Base-by-base conservation (phyloP, 2,888 invertebrate genomes). In the Thereva nobilitata region DNA sequence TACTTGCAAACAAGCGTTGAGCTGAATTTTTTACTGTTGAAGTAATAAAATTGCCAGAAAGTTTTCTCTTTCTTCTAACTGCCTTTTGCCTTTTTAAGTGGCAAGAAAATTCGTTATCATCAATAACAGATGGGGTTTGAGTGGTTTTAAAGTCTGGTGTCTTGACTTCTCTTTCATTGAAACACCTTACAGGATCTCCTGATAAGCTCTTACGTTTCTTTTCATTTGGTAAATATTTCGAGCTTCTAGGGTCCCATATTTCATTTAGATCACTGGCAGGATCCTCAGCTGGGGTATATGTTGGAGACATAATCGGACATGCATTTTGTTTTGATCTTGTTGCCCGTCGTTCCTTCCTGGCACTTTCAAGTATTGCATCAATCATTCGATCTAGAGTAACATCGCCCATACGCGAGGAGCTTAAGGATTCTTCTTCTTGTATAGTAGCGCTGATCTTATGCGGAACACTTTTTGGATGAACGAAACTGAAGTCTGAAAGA, bases 201-300 rank as follows among this genome's bases (percentile, higher is more conserved):
- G 49, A 50, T 10, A 68, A 45, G 70, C 66, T 67, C 69, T 37
- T 45, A 5, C 49, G 54, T 44, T 10, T 63, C 59, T 61, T 66
- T 50, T 59, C 12, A 53, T 71, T 55, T 68, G 71, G 71, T 66
- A 68, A 67, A 64, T 72, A 73, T 53, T 70, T 72, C 4, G 72
- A 71, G n/a, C 64, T 73, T 47, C 71, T 70, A 5, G 71, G 65
- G 64, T 77, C 76, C 80, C 81, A 80, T 64, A 79, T 77, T 70
- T 80, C 80, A 65, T 78, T 75, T 42, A 81, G 74, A 71, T 80
- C 80, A 73, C 79, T 80, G 55, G 80, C 80, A 5, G 80, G 80
- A 72, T 80, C 80, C 67, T 79, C 80, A 53, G 80, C 80, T 12
- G 78, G 76, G 10, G 79, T 76, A 68, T 80, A 80, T 38, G 79